Base-by-base conservation (phyloP, 2,888 invertebrate genomes). In the Limnephilus rhombicus region DNA sequence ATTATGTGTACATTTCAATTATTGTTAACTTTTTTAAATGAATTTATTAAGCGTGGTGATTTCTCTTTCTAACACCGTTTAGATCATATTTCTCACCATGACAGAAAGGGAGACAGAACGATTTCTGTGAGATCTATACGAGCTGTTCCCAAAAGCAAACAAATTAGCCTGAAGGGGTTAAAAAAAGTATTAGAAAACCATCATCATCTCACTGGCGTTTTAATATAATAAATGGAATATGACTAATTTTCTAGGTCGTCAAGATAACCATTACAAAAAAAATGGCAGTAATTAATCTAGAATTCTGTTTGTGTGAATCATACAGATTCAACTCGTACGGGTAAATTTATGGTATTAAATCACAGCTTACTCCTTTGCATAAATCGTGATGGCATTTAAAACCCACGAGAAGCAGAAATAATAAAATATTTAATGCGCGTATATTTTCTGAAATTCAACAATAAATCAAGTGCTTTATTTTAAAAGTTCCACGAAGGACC, bases 401-500 rank as follows among this genome's bases (percentile, higher is more conserved):
- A 45, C 53, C 86, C 45, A 45, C 15, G 45, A 41, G 37, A 41
- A 41, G 3, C n/a, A n/a, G 12, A n/a, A 29, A n/a, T 29, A 45
- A 45, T 86, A 86, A 41, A 86, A 86, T 86, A 80, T n/a, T 53
- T 87, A 24, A 80, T 45, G 88, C 37, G 88, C 24, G 37, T 37
- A 37, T 89, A 80, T 89, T 89, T 89, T 80, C 18, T 86, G 13
- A 89, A 89, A 89, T 18, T 29, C 68, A 89, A 86, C 68, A 89
- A 80, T 89, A 89, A 89, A 89, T 89, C 88, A 89, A 31, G 31
- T 11, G 68, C 80, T 89, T 89, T 37, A 89, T 68, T 80, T 37
- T 68, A 41, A 80, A 31, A 41, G 34, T 89, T 89, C 88, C 80
- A 89, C 68, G 88, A 89, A 89, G 88, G 88, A 89, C 41, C 49